Conservation (phyloP, 2,113 vertebrate species). For the Eretmochelys imbricata region DNA sequence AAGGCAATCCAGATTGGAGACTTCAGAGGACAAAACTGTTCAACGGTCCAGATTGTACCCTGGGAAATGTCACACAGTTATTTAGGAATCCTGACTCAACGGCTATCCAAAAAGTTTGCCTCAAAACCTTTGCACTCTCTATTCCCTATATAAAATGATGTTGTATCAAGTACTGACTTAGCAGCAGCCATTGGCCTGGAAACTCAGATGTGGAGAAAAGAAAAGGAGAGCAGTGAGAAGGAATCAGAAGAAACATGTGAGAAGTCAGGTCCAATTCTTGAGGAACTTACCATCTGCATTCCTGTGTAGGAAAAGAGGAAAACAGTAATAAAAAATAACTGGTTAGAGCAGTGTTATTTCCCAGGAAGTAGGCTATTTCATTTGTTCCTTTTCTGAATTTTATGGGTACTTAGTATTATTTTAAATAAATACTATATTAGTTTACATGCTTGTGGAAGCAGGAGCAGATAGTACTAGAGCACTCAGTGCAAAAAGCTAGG, state of each 20-base stretch:
- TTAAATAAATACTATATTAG: neutral
- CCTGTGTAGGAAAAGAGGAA: neutral
- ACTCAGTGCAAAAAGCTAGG: constrained; percentile 23
- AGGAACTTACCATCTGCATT: neutral
- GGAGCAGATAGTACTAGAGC: constrained; percentile 34
- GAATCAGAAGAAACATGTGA: neutral
- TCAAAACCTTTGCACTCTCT: neutral
- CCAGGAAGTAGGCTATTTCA: neutral
- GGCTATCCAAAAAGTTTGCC: neutral
- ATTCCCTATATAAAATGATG: neutral
- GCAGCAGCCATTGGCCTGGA: neutral
- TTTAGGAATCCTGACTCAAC: neutral
- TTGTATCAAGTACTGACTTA: neutral
- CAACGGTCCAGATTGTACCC: no score
- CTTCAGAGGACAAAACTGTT: no score
- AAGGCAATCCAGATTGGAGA: no score
- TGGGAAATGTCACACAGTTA: neutral
- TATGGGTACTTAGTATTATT: neutral
- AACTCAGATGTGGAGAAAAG: no score
- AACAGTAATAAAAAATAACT: neutral
- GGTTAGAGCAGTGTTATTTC: neutral
- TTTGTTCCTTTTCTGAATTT: neutral
- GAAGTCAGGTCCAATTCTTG: neutral
- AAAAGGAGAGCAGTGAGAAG: neutral
- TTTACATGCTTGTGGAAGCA: constrained; percentile 50